Evolutionary conservation across 1,140 invertebrate species (phyloP), one percentile per base, ranked within the genome.

Genomic region (Babylonia areolata): DNA sequence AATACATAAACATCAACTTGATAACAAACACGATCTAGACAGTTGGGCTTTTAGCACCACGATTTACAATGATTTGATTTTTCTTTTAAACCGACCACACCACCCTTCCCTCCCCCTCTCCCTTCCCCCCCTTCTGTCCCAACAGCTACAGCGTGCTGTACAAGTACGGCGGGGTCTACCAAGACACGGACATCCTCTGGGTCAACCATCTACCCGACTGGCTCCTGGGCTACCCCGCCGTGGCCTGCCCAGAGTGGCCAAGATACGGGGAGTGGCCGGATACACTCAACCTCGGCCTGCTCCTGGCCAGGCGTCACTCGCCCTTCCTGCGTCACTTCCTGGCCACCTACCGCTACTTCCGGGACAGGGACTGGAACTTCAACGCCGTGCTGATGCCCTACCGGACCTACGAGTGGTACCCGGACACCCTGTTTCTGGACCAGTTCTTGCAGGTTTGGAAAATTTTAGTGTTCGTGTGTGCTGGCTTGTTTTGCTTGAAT

Each of bases 111-210:
- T 64, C 58, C 3, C 58, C 23, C 28, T 64, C 58, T 23, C 58
- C 23, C 58, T 64, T 20, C 20, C 58, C 28, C 15, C 58, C 9
- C 58, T 64, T 64, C 3, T 64, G 17, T 64, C 28, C 5, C 58
- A 51, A 64, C 58, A 84, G 82, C 15, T 69, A 40, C 37, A 73
- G 28, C 58, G 5, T 73, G 6, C 82, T 84, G 0, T 42, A 42
- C 39, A 23, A 73, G 31, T 84, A 84, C 28, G 82, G 82, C 64
- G 82, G 82, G 0, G 69, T 46, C 31, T 84, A 73, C 81, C 42
- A 77, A 33, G 88, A 89, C 79, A 28, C 31, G 28, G 88, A 89
- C 77, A 85, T 75, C 6, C 28, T 88, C 2, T 88, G 87, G 85
- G 75, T 85, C 33, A 80, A 69, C n/a, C 81, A 69, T 3, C 28